Conservation (phyloP, 1,140 invertebrate genomes). For the Halesus radiatus region DNA sequence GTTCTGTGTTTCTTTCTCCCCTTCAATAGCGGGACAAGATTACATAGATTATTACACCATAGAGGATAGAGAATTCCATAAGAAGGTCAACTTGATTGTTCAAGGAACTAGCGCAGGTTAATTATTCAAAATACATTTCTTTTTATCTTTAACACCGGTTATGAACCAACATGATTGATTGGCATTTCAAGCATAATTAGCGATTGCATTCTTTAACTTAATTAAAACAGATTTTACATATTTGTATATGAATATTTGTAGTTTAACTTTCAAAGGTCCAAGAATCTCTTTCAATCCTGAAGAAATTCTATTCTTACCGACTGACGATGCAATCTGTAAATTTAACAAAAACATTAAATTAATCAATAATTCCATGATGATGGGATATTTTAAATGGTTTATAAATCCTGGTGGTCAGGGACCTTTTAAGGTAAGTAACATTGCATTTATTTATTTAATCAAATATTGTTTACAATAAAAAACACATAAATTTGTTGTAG, state of each 20-base stretch:
- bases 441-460: no score
- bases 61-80: neutral
- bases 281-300: conserved; percentile 4
- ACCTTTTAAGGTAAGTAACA: conserved; percentile 29
- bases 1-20: conserved; percentile 31
- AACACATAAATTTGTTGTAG: no score
- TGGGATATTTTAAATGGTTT: conserved; percentile 23
- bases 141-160: no score
- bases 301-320: neutral
- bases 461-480: no score
- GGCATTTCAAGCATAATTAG: no score
- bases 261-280: conserved; percentile 4
- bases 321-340: neutral
- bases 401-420: conserved; percentile 18
- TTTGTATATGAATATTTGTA: neutral
- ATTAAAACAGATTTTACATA: no score
- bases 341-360: conserved; percentile 21
- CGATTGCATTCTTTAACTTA: no score
- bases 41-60: conserved; percentile 33
- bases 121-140: no score
- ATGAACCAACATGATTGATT: no score
- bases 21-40: conserved; percentile 12
- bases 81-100: neutral
- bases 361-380: conserved; percentile 14
- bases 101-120: conserved; percentile 36